Evolutionary conservation across 1,140 invertebrate genomes (phyloP).

Genomic region (Tetraneura akinire): DNA sequence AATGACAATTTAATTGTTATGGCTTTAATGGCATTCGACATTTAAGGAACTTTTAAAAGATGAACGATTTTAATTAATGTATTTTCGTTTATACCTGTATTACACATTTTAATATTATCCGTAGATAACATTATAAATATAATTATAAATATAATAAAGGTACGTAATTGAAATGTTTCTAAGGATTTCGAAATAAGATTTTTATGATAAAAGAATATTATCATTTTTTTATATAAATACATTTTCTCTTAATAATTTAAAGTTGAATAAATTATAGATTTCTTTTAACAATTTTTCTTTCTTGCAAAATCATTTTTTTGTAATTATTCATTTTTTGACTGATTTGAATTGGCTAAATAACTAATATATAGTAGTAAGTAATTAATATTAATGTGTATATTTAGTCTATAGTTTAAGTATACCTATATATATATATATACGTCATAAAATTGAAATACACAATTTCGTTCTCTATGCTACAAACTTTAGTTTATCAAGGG

Average conservation of each 20-base stretch:
- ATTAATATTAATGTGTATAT: too few relatives aligned
- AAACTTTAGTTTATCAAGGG: too few relatives aligned
- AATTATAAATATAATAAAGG: not conserved
- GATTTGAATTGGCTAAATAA: too few relatives aligned
- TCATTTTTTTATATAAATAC: not conserved
- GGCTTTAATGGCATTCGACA: constrained; percentile 6
- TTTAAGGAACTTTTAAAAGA: constrained; percentile 24
- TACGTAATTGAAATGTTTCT: constrained; percentile 1
- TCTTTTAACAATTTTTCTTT: too few relatives aligned
- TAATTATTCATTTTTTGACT: too few relatives aligned
- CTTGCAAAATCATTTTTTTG: too few relatives aligned
- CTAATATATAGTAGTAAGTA: too few relatives aligned
- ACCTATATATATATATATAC: too few relatives aligned
- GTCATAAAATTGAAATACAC: too few relatives aligned
- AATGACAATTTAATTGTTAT: constrained; percentile 9
- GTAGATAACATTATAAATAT: constrained; percentile 23
- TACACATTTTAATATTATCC: not conserved
- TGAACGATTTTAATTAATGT: constrained; percentile 6
- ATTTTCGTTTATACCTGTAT: not conserved
- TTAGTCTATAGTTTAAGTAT: too few relatives aligned
- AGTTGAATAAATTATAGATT: not conserved
- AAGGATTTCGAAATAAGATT: not conserved
- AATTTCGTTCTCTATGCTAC: too few relatives aligned
- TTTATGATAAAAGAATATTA: not conserved
- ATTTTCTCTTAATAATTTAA: not conserved